Percentiles rank a stretch among this genome's conserved stretches.
Conservation (phyloP, 2,113 vertebrate species). For the Mesoclemmys tuberculata region DNA sequence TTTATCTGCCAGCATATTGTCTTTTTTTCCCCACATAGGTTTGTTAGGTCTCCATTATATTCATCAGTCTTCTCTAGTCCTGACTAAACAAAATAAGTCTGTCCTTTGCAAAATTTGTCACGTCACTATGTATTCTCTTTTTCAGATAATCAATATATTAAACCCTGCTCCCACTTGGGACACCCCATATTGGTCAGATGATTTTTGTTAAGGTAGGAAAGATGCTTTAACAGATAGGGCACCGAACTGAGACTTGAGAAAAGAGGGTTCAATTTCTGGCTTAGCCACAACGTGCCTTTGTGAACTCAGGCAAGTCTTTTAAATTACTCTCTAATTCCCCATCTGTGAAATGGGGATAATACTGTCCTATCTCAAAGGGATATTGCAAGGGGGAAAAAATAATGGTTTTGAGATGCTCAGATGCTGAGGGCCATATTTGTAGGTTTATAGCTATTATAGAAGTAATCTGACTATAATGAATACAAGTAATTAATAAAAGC, state of each 20-base stretch:
- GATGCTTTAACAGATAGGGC: background rate
- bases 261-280: background rate
- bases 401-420: background rate
- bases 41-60: background rate
- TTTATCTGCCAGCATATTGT: background rate
- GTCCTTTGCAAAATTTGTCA: background rate
- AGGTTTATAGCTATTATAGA: background rate
- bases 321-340: background rate
- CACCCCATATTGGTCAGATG: background rate
- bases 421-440: background rate
- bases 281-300: background rate
- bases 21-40: background rate
- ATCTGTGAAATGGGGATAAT: background rate
- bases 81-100: background rate
- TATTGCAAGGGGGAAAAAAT: background rate
- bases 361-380: background rate
- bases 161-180: background rate
- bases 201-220: background rate
- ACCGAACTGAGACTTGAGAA: background rate
- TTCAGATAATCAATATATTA: background rate
- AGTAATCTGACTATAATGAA: background rate
- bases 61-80: background rate
- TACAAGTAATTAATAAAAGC: background rate
- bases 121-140: background rate
- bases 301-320: background rate